phyloP scores from a whole-genome alignment of 2,113 vertebrate species.

The Podarcis raffonei region DNA sequence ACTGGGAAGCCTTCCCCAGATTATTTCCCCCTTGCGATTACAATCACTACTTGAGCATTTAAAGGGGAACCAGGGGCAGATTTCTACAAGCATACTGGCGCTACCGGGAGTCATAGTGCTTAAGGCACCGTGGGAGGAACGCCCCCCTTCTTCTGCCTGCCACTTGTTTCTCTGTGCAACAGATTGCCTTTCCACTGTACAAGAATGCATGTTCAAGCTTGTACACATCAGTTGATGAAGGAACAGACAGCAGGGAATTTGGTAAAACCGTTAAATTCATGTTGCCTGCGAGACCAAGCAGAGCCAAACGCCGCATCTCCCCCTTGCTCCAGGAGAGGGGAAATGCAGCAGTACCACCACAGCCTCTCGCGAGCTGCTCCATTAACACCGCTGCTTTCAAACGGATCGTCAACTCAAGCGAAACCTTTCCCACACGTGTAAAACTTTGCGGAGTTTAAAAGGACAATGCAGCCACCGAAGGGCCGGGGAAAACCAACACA shows the following conservation, averaged over 20 bases:
- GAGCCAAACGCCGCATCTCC: slow-evolving; percentile 30
- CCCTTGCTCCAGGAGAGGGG: slow-evolving; percentile 22
- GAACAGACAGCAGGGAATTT: slow-evolving; percentile 50
- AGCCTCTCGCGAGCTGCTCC: background rate
- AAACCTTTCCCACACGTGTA: no score
- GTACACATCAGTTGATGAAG: slow-evolving; percentile 48
- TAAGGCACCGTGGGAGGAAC: slow-evolving; percentile 54
- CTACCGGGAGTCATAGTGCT: no score
- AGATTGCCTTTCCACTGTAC: slow-evolving; percentile 30
- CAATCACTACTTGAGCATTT: slow-evolving; percentile 30
- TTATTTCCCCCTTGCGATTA: slow-evolving; percentile 53
- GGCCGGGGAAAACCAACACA: background rate
- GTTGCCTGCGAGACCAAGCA: slow-evolving; percentile 26
- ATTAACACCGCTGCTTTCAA: slow-evolving; percentile 9
- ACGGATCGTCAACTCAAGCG: background rate
- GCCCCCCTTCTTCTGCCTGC: slow-evolving; percentile 16
- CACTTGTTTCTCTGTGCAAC: slow-evolving; percentile 34
- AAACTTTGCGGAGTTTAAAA: background rate
- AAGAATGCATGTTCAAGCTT: slow-evolving; percentile 33
- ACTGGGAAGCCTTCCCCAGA: slow-evolving; percentile 33
- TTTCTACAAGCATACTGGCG: background rate
- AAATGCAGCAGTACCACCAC: background rate
- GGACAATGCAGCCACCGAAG: background rate
- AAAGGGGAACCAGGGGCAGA: background rate
- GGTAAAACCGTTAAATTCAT: slow-evolving; percentile 41